Evolutionary conservation across 2,797 vertebrate species (phyloP), one percentile per base, ranked within the genome.

Genomic region (Gymnoscopelus braueri): DNA sequence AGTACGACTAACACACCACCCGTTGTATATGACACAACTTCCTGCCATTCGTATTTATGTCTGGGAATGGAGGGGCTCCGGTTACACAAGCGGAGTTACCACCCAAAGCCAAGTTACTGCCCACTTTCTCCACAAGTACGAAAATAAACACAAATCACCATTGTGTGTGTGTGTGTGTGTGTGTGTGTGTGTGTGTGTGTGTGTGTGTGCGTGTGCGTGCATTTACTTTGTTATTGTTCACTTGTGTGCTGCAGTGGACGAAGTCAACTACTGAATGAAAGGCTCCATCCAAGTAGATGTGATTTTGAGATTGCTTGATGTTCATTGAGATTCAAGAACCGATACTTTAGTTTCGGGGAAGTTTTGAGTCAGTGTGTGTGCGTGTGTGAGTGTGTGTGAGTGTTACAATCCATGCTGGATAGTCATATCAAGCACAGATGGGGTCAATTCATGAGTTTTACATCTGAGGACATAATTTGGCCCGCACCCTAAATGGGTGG

Each of bases 51-150:
- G 50, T 87, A 78, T 84, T 89, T 79, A 67, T 44, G 84, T 80
- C 85, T 89, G 82, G 80, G 85, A 89, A 87, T 82, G 84, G 78
- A 88, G 85, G 85, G 81, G 75, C 85, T 92, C 71, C 60, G 52
- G 79, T 88, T 78, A 76, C 88, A 77, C 50, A 78, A 77, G 79
- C 73, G 63, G 78, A 72, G 67, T 80, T 84, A 71, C 78, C 74
- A 82, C 82, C 84, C 84, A 81, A 73, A 86, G 72, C 63, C 68
- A 29, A 78, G 70, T 72, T 7, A 49, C 62, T 69, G 63, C 69
- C 87, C 60, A 63, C 73, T 83, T 80, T 86, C 67, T 76, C 78
- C 84, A 71, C 74, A 69, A 69, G 29, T 48, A 78, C 81, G 74
- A 67, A 88, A 79, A 88, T 74, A 79, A 62, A 72, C 70, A 63